Base-by-base conservation (phyloP, 2,888 invertebrate species). In the Drosophila crucigera region DNA sequence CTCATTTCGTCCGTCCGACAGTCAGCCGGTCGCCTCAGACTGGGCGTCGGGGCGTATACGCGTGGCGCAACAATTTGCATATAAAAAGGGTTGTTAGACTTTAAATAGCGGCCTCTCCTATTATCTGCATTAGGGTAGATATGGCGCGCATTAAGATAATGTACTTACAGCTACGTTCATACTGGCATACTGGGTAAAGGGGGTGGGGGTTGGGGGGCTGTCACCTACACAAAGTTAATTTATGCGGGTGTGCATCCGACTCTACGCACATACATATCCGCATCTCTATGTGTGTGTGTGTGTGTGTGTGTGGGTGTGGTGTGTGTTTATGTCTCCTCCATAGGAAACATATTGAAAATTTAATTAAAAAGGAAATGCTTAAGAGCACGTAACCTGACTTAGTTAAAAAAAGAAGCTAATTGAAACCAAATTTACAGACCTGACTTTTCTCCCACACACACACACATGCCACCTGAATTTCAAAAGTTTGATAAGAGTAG, bases 41-140 rank as follows among this genome's bases (percentile, higher is more conserved):
- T 54, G 50, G 70, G 63, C 52, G 65, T 81, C 60, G 37, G 76
- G 78, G 80, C 85, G 77, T 84, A 41, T 82, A 77, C 82, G 86
- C 83, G 89, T 80, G 77, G 83, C 80, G 83, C 91, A 91, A 91
- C 86, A 91, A 89, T 89, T 91, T 89, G 90, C 91, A 90, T 89
- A 90, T 91, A 91, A 89, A 91, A 87, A 87, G 86, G 86, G 86
- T 87, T 87, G 91, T 90, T 87, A 84, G 89, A 90, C 87, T 78
- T 87, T 90, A 87, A 90, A 90, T 76, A 89, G 89, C 91, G 74
- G 87, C 77, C 80, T 73, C 84, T 89, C 76, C 90, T 84, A 87
- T 87, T 90, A 87, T 90, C 89, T 89, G 89, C 88, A 89, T 89
- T 90, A 87, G 91, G 83, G 80, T 68, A 90, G 89, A 85, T 90